Conservation (phyloP, 2,797 vertebrate genomes). For the Columba guinea region DNA sequence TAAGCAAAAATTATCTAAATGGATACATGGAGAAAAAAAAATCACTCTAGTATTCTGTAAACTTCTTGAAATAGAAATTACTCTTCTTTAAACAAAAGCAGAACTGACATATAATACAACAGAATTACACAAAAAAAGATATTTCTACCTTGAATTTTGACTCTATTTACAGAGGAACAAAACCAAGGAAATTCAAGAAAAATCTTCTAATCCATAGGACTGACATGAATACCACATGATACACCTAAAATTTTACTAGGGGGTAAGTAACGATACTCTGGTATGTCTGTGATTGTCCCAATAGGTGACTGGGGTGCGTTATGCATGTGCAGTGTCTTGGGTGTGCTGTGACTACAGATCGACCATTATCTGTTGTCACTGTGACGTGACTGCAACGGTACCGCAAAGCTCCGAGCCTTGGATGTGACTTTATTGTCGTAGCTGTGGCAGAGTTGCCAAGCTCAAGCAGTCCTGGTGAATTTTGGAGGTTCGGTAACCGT, state of each 20-base stretch:
- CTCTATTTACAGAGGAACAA: neutral
- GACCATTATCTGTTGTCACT: neutral
- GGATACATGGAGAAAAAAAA: neutral
- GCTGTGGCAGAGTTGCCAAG: neutral
- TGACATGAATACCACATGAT: neutral
- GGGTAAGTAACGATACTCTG: neutral
- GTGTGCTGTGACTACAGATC: neutral
- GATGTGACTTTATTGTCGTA: neutral
- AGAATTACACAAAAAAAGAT: neutral
- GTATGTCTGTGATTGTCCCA: neutral
- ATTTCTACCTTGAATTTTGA: neutral
- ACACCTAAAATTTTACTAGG: neutral
- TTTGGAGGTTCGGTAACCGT: neutral
- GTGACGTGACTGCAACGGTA: neutral
- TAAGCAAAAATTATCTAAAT: neutral
- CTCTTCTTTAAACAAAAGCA: neutral
- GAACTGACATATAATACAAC: neutral
- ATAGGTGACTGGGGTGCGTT: neutral
- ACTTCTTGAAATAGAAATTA: neutral
- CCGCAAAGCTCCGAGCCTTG: rapidly evolving
- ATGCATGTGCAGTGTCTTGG: neutral
- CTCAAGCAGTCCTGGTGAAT: neutral
- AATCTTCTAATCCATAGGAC: neutral
- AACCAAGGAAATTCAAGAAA: neutral
- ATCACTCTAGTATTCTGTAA: neutral